Evolutionary conservation across 2,888 invertebrate species (phyloP), one percentile per base, ranked within the genome.

Genomic region (Selenia dentaria): DNA sequence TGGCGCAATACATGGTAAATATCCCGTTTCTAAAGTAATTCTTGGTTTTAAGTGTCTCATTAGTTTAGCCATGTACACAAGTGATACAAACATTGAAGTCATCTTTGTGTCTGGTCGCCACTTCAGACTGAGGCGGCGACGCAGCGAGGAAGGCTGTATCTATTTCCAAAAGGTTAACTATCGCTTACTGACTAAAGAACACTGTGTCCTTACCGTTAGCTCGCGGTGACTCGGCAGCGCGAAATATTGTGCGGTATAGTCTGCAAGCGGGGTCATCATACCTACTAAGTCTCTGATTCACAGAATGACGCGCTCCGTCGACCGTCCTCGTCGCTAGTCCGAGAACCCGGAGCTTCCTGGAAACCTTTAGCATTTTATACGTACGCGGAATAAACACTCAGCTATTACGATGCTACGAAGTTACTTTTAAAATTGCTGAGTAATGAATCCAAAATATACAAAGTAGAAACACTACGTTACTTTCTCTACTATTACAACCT

Each of bases 231-330:
- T 64, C 64, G 67, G 50, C 64, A 59, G 57, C 51, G 65, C 67
- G 63, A 70, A 74, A 73, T 73, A 68, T 54, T 59, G 55, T 33
- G 18, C 47, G 33, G 28, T 40, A 12, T 59, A 58, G 57, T 58
- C 43, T 60, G 63, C 59, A 55, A n/a, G 63, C 64, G 78, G 75
- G 83, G 81, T 85, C 87, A 84, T 83, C 80, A 83, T 66, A 52
- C 79, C 79, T 64, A 65, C 62, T 45, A 54, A 51, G 51, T 55
- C 62, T 57, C 65, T 81, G 82, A 83, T 70, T 83, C 83, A 73
- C 53, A 38, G 51, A 40, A 49, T 67, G 65, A 72, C 67, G 61
- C 56, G 59, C 39, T 49, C 53, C 48, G 40, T 45, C 31, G 33
- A 37, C 39, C 56, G 59, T 55, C 47, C 54, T 45, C 51, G 6